Base-by-base conservation (phyloP, 2,888 invertebrate genomes). In the Dendrolimus houi region DNA sequence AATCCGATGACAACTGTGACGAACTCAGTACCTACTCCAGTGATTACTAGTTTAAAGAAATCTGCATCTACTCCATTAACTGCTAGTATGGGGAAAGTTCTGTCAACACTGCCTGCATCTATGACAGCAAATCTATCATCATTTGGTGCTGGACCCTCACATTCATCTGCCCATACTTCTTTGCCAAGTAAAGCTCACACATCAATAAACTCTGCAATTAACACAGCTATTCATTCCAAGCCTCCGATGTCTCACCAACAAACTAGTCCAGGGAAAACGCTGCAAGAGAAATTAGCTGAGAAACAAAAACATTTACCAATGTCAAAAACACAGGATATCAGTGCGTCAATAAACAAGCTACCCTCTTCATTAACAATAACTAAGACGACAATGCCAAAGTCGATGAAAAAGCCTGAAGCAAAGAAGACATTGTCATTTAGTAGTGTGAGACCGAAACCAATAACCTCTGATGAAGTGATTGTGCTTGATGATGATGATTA, bases 251-350 rank as follows among this genome's bases (percentile, higher is more conserved):
- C 86, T 0, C 88, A 86, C 60, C 83, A 85, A 63, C 91, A 89
- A 71, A 80, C 83, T 1, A 92, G 92, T 66, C 92, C 93, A 0
- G 92, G 92, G 0, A 94, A 94, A 81, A 94, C 94, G 0, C 74
- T 94, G 58, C 94, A 94, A 69, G 94, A 94, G 72, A 94, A 94
- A 75, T 76, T 94, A 58, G 94, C 94, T 0, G 94, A 94, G 63
- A 87, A 92, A 59, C 92, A 94, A 62, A 94, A 94, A 69, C 80
- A 79, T 64, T 62, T 81, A 40, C 87, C 88, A 0, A 69, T 75
- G 10, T 69, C 78, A 1, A 77, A 72, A 54, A 60, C 54, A 9
- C 59, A 79, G 40, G 87, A 87, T 9, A 79, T 87, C 14, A 83
- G 70, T 14, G 81, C 85, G 0, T 85, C 89, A 0, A 82, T 91